Conservation (phyloP, 2,113 vertebrate species). For the Choloepus hoffmanni region DNA sequence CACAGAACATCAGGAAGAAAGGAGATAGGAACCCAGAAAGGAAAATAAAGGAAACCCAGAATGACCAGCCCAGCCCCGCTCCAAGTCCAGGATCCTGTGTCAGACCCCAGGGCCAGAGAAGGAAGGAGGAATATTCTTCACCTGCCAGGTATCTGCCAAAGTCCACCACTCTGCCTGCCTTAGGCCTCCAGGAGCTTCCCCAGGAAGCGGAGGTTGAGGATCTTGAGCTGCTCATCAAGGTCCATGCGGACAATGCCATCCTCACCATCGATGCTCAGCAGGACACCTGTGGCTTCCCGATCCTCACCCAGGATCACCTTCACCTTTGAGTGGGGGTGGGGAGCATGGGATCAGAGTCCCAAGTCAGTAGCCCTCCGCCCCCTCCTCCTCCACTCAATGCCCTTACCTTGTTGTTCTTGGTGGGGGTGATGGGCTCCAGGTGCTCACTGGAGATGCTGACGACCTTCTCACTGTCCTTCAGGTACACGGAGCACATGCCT, state of each 20-base stretch:
- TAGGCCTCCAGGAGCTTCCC: slow-evolving; percentile 92
- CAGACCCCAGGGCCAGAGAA: slow-evolving; percentile 8
- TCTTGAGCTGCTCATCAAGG: slow-evolving; percentile 94
- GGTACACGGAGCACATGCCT: slow-evolving; percentile 95
- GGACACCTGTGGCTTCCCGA: slow-evolving; percentile 93
- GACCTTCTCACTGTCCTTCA: slow-evolving; percentile 95
- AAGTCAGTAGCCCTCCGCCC: fast-evolving
- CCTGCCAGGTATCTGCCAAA: neutral
- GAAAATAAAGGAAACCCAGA: slow-evolving; percentile 48
- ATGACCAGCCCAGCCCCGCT: neutral
- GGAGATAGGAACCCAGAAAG: slow-evolving; percentile 18
- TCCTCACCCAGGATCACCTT: slow-evolving; percentile 97
- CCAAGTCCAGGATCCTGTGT: neutral
- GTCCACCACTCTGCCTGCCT: neutral
- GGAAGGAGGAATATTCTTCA: neutral
- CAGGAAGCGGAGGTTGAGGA: slow-evolving; percentile 95
- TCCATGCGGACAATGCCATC: slow-evolving; percentile 97
- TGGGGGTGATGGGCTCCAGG: slow-evolving; percentile 94
- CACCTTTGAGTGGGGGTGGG: slow-evolving; percentile 85
- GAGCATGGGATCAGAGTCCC: neutral
- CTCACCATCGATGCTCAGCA: slow-evolving; percentile 95
- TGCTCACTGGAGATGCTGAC: slow-evolving; percentile 96
- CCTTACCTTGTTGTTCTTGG: slow-evolving; percentile 96
- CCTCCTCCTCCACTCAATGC: fast-evolving
- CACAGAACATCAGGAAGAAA: slow-evolving; percentile 33